Conservation (phyloP, 2,888 invertebrate species). For the Parthenolecanium corni region DNA sequence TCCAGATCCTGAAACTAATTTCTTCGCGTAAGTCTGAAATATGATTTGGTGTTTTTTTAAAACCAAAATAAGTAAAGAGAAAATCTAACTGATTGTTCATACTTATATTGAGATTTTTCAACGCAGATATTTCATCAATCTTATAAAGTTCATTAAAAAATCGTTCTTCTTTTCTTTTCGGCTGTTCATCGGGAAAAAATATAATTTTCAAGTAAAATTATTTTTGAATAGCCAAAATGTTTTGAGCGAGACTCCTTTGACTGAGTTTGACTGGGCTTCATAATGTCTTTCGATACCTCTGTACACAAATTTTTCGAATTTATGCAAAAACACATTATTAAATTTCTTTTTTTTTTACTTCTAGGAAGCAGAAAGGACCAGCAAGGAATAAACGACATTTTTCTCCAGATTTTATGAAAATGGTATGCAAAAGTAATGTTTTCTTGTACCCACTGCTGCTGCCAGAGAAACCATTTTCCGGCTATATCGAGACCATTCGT, state of each 20-base stretch:
- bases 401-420: slow-evolving; percentile 5
- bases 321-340: not conserved
- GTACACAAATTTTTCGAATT: not conserved
- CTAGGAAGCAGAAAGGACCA: not conserved
- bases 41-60: not conserved
- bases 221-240: too few relatives aligned
- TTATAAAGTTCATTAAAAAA: too few relatives aligned
- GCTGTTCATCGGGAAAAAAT: too few relatives aligned
- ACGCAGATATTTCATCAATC: too few relatives aligned
- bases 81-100: too few relatives aligned
- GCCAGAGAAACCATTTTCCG: slow-evolving; percentile 4
- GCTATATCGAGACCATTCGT: not conserved
- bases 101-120: too few relatives aligned
- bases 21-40: slow-evolving; percentile 10
- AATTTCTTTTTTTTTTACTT: not conserved
- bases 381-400: not conserved
- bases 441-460: slow-evolving; percentile 16
- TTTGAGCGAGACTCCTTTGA: too few relatives aligned
- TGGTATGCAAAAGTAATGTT: slow-evolving; percentile 3
- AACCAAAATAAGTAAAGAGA: too few relatives aligned
- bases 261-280: too few relatives aligned
- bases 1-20: not conserved
- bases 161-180: too few relatives aligned
- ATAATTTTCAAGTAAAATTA: too few relatives aligned
- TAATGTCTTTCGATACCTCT: too few relatives aligned